phyloP scores from a whole-genome alignment of 2,113 vertebrate species.

The Phyllostomus hastatus region DNA sequence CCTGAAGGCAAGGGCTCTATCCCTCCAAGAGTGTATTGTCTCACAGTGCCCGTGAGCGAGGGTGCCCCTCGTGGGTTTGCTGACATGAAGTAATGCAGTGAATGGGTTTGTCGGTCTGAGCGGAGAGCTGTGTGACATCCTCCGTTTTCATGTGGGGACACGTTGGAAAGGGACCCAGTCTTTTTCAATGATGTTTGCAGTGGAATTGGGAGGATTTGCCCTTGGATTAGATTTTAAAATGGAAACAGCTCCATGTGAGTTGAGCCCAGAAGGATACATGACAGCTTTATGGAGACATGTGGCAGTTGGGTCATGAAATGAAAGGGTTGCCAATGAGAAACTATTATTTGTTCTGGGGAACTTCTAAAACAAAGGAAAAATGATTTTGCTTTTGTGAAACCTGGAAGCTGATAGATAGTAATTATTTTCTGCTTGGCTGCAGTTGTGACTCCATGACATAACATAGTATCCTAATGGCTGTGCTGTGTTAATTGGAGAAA shows the following conservation, averaged over 20 bases:
- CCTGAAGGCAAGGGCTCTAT: background rate
- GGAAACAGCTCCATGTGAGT: conserved; percentile 22
- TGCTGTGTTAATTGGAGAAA: conserved; percentile 56
- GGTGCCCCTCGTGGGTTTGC: background rate
- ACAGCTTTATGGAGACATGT: conserved; percentile 34
- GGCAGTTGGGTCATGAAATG: background rate
- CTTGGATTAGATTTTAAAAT: conserved; percentile 60
- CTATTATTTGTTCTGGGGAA: conserved; percentile 33
- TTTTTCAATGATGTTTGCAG: conserved; percentile 17
- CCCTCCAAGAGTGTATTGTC: background rate
- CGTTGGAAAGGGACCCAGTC: background rate
- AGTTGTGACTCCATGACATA: conserved; percentile 43
- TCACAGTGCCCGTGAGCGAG: background rate
- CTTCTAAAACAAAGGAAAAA: conserved; percentile 52
- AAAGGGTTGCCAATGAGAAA: conserved; percentile 41
- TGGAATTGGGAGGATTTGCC: conserved; percentile 46
- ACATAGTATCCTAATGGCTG: conserved; percentile 22
- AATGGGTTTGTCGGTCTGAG: background rate
- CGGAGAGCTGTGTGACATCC: background rate
- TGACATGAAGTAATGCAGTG: conserved; percentile 10
- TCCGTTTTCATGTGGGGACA: background rate
- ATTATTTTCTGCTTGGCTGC: conserved; percentile 61
- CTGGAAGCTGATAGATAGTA: conserved; percentile 36
- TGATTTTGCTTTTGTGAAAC: conserved; percentile 52
- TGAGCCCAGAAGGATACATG: background rate